A percentile compares a stretch with the other conserved stretches of the same genome.
phyloP scores from a whole-genome alignment of 2,888 invertebrate genomes.

The Onchidella celtica region DNA sequence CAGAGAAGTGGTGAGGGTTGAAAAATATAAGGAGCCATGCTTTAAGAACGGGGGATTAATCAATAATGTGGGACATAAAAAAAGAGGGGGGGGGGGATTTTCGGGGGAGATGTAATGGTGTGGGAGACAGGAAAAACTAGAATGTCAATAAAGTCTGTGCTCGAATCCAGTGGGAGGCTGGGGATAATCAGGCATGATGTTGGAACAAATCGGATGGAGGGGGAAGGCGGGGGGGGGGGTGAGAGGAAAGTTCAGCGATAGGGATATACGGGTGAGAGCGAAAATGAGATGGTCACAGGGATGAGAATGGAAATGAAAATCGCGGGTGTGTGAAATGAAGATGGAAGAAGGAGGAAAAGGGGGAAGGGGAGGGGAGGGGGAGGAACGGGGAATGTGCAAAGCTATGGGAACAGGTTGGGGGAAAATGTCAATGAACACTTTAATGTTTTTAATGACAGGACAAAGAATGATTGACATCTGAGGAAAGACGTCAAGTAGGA shows the following conservation, averaged over 20 bases:
- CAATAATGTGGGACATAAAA: no score
- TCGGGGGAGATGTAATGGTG: background rate
- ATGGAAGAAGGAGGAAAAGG: background rate
- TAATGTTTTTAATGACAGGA: background rate
- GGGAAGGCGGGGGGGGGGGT: background rate
- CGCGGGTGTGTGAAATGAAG: background rate
- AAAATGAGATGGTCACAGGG: no score
- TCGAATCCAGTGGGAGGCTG: background rate
- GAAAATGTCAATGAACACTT: background rate
- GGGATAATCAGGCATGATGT: no score
- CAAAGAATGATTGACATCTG: no score
- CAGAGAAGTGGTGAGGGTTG: no score
- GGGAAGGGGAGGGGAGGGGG: background rate
- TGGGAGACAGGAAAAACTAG: background rate
- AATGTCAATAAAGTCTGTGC: background rate
- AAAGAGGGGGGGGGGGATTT: no score
- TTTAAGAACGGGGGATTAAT: no score
- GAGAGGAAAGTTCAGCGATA: slow-evolving; percentile 34
- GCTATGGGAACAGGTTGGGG: background rate
- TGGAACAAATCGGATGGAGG: no score
- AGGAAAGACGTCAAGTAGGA: no score
- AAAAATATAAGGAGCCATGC: no score
- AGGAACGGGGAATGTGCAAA: background rate
- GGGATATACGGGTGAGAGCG: slow-evolving; percentile 12
- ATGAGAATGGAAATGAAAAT: background rate